Conservation (phyloP, 2,113 vertebrate species). For the Cyanistes caeruleus region DNA sequence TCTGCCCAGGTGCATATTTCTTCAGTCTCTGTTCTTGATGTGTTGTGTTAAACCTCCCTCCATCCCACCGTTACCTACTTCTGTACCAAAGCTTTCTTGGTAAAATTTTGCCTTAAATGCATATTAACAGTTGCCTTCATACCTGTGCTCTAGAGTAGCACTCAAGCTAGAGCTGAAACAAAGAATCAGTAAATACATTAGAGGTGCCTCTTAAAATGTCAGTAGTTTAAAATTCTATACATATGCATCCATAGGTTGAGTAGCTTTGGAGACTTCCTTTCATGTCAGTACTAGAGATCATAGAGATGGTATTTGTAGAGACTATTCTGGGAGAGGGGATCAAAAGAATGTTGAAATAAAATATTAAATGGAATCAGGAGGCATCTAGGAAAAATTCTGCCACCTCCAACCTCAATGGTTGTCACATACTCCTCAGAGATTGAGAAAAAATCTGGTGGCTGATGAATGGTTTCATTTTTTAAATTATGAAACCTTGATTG, state of each 20-base stretch:
- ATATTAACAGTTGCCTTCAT: neutral
- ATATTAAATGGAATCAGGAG: conserved; percentile 13
- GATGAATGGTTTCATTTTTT: conserved; percentile 2
- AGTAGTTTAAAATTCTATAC: neutral
- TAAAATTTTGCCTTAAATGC: neutral
- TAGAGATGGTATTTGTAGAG: neutral
- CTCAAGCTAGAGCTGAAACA: neutral
- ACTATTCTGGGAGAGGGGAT: neutral
- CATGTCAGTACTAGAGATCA: neutral
- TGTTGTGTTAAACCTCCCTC: neutral
- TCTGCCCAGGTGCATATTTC: neutral
- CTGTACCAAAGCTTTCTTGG: neutral
- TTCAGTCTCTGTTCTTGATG: neutral
- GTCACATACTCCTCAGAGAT: conserved; percentile 14
- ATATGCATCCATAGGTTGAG: neutral
- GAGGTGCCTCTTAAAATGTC: neutral
- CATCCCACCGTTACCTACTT: neutral
- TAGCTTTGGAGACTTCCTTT: neutral
- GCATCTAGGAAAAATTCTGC: conserved; percentile 5
- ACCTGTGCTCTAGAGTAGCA: neutral
- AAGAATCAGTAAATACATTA: neutral
- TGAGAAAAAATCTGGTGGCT: neutral
- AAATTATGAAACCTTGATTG: neutral
- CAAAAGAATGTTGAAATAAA: conserved; percentile 3
- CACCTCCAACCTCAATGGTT: neutral